Evolutionary conservation across 2,888 invertebrate species (phyloP), one percentile per base, ranked within the genome.

Genomic region (Spodoptera picta): DNA sequence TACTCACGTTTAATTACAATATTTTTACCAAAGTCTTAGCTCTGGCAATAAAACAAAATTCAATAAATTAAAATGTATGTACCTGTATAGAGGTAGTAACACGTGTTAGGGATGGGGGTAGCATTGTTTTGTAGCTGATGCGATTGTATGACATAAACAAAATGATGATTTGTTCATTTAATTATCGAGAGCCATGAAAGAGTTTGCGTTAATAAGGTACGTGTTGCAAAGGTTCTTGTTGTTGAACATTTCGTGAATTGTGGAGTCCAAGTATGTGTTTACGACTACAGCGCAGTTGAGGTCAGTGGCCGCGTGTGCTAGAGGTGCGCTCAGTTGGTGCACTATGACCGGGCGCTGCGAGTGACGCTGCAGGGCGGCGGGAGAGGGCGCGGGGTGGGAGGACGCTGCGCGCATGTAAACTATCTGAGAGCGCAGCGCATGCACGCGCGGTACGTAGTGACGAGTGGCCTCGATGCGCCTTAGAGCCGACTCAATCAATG

Each of bases 401-500:
- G 56, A n/a, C n/a, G 65, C 60, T 31, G 79, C 56, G 51, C 77
- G 81, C 55, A 89, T 60, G 42, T 84, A 47, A n/a, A 89, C 77
- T 2, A 88, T 49, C 24, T 73, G 78, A 0, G 88, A 86, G 1
- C 71, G 74, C 43, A 88, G 65, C 14, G 69, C 63, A 11, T 57
- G 67, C 3, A 68, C 66, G 7, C 63, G 43, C 1, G 56, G 46
- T 11, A 63, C 65, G 60, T 85, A 81, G 6, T 59, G 44, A 4
- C 79, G 75, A 3, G 71, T 75, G 50, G 82, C 78, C 36, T 60
- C 45, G 5, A 88, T 65, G n/a, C 86, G 81, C 3, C 70, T 68
- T 60, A 86, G 83, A 1, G 88, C 83, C 0, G 82, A 62, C 44
- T 87, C 82, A 5, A 90, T 79, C 0, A 84, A 58, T 9, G 79